Evolutionary conservation across 2,113 vertebrate genomes (phyloP), one percentile per base, ranked within the genome.

Genomic region (Calidris pugnax): DNA sequence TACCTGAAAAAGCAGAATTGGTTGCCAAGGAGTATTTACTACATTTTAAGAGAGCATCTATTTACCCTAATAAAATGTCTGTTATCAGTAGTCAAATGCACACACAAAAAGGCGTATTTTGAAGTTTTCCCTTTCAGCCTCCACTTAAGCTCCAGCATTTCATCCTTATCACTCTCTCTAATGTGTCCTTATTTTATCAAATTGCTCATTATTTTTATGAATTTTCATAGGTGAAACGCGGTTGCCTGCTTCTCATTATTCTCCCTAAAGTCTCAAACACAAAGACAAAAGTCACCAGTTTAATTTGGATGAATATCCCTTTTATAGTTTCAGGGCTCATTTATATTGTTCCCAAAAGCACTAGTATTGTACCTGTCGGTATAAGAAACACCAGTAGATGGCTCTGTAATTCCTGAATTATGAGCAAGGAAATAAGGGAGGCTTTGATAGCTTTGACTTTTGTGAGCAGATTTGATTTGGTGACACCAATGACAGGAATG

Each of bases 321-420:
- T 60, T 80, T 60, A n/a, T 1, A 62, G 4, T 48, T 48, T 45
- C 33, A 37, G 21, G 9, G 28, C 43, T 91, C 10, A 4, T 57
- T 50, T 66, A 28, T 50, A 35, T 41, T 13, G 37, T 33, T 91
- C 22, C 26, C 51, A 74, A 71, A 72, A 1, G 8, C 23, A 8
- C 28, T 48, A 9, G 14, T 72, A 7, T 12, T 4, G 9, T 10
- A 33, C 5, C 14, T 35, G 30, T 18, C 67, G 20, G 39, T 78
- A 50, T 37, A 64, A 87, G 85, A 96, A 39, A 37, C 51, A 64
- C 98, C 98, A 98, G 98, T 96, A 98, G 98, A 96, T 98, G 98
- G 97, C 98, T 98, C 98, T 98, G 91, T 93, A 95, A 97, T 95
- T 98, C 98, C 82, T 98, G 93, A 93, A 92, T 97, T 98, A 71